These are phyloP conservation scores for Drosophila fungiperda DNA, from an alignment of 2,888 invertebrate species.

Conservation along the genomic window DNA sequence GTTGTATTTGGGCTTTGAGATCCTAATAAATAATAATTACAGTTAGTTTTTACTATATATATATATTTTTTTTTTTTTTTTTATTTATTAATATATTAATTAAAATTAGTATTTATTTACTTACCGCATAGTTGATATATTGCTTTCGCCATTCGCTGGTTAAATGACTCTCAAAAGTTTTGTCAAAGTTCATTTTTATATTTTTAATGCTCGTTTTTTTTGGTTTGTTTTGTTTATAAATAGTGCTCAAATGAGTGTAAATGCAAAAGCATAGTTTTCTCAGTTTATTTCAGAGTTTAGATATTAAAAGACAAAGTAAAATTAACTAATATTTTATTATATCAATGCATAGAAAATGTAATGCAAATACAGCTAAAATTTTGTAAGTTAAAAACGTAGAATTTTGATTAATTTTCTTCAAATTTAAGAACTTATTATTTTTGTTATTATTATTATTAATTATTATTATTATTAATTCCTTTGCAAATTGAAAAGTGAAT, in stretches of 20 bases:
- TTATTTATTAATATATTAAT: not conserved
- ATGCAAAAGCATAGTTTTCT: not conserved
- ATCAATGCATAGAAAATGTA: not conserved
- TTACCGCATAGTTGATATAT: slow-evolving; percentile 92
- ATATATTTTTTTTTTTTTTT: too few species aligned
- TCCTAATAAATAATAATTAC: slow-evolving; percentile 76
- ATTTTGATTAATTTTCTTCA: not conserved
- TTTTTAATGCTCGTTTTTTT: not conserved
- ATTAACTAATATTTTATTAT: not conserved
- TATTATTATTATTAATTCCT: not conserved
- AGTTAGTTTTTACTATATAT: not conserved
- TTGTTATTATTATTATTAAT: too few species aligned
- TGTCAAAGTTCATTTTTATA: slow-evolving; percentile 97
- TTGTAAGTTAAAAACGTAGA: not conserved
- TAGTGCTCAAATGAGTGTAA: not conserved
- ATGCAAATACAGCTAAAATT: too few species aligned
- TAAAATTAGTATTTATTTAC: slow-evolving; percentile 3
- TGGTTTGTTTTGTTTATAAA: not conserved
- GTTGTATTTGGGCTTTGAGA: slow-evolving; percentile 95
- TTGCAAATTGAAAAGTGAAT: not conserved
- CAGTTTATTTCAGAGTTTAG: not conserved
- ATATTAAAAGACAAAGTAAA: not conserved
- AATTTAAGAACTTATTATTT: not conserved
- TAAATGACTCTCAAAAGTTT: slow-evolving; percentile 97
- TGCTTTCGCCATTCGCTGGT: slow-evolving; percentile 99